Evolutionary conservation across 2,113 vertebrate species (phyloP).

Genomic region (Pachycephala philippinensis): DNA sequence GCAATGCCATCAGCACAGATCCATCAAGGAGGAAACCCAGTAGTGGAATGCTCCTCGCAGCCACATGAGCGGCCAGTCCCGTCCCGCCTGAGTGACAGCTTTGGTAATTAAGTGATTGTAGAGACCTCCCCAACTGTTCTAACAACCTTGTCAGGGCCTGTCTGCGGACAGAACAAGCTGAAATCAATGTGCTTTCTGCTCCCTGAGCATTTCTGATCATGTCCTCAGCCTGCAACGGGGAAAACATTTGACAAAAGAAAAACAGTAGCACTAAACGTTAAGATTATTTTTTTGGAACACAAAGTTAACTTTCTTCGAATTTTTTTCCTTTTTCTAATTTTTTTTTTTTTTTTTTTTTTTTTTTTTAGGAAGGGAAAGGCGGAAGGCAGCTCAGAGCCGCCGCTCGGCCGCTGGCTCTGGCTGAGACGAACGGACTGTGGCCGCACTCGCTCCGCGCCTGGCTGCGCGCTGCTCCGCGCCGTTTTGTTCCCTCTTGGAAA

Average conservation of each 20-base stretch:
- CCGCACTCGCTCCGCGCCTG: neutral
- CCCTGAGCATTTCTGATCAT: constrained; percentile 81
- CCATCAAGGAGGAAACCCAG: constrained; percentile 87
- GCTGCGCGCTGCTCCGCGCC: neutral
- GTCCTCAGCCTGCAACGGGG: constrained; percentile 65
- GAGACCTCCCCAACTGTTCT: constrained; percentile 89
- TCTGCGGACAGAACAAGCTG: constrained; percentile 86
- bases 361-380: too few relatives aligned
- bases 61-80: constrained; percentile 79
- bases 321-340: too few relatives aligned
- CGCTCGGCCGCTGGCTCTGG: too few relatives aligned
- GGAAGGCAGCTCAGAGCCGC: neutral
- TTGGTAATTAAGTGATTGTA: constrained; percentile 99
- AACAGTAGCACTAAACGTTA: constrained; percentile 39
- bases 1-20: constrained; percentile 94
- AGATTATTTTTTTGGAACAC: constrained; percentile 17
- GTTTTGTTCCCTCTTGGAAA: constrained; percentile 44
- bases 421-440: neutral
- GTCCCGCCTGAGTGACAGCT: constrained; percentile 94
- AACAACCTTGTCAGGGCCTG: constrained; percentile 97
- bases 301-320: constrained; percentile 65
- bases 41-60: constrained; percentile 87
- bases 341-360: neutral
- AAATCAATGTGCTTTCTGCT: constrained; percentile 92
- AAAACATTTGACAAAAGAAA: constrained; percentile 69